A percentile compares a stretch with the other conserved stretches of the same genome.
Conservation (phyloP, 2,797 vertebrate species). For the Iguana delicatissima region DNA sequence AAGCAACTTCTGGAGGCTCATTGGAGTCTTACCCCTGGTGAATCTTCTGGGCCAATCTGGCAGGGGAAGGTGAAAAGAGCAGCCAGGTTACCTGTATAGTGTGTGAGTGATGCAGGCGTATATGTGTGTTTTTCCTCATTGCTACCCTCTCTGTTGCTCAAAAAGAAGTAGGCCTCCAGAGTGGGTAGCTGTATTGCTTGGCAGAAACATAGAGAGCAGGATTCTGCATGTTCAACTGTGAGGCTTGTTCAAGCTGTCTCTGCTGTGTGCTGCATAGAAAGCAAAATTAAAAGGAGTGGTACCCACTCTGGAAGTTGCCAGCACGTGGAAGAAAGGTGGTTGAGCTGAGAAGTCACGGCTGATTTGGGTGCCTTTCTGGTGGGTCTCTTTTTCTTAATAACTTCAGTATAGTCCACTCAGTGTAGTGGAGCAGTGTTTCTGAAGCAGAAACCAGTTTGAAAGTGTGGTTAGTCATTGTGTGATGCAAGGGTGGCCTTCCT, state of each 20-base stretch:
- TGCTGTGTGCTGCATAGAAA: neutral
- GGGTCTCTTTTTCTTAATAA: slow-evolving; percentile 39
- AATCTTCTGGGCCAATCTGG: neutral
- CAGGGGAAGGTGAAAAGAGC: neutral
- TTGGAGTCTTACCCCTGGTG: neutral
- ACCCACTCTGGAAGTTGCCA: neutral
- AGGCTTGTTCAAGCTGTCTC: neutral
- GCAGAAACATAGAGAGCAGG: neutral
- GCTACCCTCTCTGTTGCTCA: neutral
- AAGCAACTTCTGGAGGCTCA: slow-evolving; percentile 18
- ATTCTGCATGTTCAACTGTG: neutral
- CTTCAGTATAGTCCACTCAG: neutral
- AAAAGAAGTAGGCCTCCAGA: neutral
- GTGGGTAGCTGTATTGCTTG: neutral
- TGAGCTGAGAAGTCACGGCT: neutral
- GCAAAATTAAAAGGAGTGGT: neutral
- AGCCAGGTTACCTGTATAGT: neutral
- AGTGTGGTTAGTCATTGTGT: slow-evolving; percentile 40
- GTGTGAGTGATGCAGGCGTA: neutral
- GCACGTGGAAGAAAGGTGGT: neutral
- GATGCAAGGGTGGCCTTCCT: slow-evolving; percentile 8
- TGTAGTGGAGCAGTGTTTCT: slow-evolving; percentile 46
- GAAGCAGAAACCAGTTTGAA: slow-evolving; percentile 50
- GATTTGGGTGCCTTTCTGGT: neutral
- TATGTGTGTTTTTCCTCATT: neutral